Conservation (phyloP, 2,113 vertebrate species). For the Oreochromis aureus region DNA sequence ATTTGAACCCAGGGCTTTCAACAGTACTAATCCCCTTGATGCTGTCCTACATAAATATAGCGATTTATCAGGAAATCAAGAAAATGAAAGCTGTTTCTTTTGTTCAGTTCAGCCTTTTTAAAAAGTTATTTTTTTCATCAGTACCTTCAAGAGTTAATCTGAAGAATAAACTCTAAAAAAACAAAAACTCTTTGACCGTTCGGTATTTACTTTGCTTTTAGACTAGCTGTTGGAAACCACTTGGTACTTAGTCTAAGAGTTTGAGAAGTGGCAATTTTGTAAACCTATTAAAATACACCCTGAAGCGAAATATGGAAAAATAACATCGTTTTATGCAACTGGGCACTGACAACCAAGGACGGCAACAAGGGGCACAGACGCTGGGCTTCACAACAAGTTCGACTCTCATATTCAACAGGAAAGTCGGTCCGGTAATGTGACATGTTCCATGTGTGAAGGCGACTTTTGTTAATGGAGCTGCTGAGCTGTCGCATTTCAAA, state of each 20-base stretch:
- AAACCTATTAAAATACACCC: not conserved
- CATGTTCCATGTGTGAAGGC: conserved; percentile 41
- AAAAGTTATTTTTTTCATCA: not conserved
- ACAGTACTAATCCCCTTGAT: not conserved
- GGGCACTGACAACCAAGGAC: not conserved
- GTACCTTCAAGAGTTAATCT: not conserved
- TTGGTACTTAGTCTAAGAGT: not conserved
- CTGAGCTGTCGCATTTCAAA: conserved; percentile 67
- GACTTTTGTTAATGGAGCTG: conserved; percentile 61
- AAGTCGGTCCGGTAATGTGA: conserved; percentile 16
- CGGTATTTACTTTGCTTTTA: not conserved
- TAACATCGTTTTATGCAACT: not conserved
- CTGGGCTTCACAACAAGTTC: conserved; percentile 11
- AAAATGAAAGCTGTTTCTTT: not conserved
- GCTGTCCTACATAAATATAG: not conserved
- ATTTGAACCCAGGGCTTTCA: not conserved
- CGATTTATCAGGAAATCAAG: not conserved
- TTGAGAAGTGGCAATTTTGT: not conserved
- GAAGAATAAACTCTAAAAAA: not conserved
- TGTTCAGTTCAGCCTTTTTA: not conserved
- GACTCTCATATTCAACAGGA: conserved; percentile 10
- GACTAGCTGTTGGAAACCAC: not conserved
- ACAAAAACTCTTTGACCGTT: not conserved
- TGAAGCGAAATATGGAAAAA: not conserved
- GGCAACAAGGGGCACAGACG: not conserved